phyloP scores from a whole-genome alignment of 2,888 invertebrate genomes.

The Proisotoma minuta region DNA sequence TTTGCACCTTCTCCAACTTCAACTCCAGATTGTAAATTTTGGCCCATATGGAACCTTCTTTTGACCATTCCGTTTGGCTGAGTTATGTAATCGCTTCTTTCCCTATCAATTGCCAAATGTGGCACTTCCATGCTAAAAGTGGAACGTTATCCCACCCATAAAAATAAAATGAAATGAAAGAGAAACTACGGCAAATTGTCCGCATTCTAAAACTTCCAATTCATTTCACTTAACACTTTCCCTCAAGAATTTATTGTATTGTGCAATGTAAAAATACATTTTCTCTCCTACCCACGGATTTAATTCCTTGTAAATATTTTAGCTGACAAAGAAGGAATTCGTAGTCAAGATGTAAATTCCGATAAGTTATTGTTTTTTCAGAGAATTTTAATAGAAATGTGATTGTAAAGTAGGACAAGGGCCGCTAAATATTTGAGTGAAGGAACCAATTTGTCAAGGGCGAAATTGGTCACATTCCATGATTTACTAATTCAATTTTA shows the following conservation, averaged over 20 bases:
- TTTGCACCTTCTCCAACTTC: no score
- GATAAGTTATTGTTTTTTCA: no score
- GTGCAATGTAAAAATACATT: no score
- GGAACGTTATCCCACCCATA: neutral
- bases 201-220: constrained; percentile 16
- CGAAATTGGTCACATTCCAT: neutral
- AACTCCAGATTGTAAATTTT: no score
- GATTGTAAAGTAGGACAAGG: neutral
- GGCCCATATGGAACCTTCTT: constrained; percentile 9
- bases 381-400: constrained; percentile 6
- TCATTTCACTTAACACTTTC: constrained; percentile 12
- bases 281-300: neutral
- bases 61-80: constrained; percentile 7
- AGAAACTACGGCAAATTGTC: constrained; percentile 1
- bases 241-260: no score
- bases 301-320: neutral
- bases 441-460: neutral
- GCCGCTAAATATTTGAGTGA: neutral
- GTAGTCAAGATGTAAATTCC: no score
- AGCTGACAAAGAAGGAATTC: no score
- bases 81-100: constrained; percentile 8
- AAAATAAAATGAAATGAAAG: constrained; percentile 7
- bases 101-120: no score
- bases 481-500: constrained; percentile 10
- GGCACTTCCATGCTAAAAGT: no score